Conservation (phyloP, 1,140 invertebrate species). For the Tenebrio molitor region DNA sequence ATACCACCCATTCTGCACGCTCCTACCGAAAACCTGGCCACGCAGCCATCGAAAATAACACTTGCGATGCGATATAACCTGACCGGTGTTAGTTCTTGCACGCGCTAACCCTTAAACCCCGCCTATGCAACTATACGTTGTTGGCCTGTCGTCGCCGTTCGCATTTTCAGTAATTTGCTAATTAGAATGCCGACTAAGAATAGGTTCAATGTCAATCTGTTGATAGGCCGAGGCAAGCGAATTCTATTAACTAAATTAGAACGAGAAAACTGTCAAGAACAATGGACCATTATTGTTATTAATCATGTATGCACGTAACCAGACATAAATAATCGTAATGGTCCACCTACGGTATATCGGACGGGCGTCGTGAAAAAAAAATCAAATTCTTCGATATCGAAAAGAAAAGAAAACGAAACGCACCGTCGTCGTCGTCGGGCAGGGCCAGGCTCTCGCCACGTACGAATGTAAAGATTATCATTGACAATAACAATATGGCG, state of each 20-base stretch:
- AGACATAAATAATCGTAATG: neutral
- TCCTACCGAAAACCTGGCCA: slow-evolving; percentile 2
- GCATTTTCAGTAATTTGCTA: neutral
- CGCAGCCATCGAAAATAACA: slow-evolving; percentile 13
- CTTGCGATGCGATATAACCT: too few species aligned
- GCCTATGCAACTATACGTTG: too few species aligned
- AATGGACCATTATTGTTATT: slow-evolving; percentile 1
- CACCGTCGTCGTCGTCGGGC: too few species aligned
- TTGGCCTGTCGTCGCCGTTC: too few species aligned
- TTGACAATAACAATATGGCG: slow-evolving; percentile 46
- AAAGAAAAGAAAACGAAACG: too few species aligned
- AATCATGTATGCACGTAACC: neutral
- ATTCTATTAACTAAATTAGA: slow-evolving; percentile 17
- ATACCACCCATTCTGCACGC: slow-evolving; percentile 32
- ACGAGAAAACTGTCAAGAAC: neutral
- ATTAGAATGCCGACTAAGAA: neutral
- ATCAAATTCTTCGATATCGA: neutral
- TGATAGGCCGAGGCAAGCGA: neutral
- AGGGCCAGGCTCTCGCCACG: neutral
- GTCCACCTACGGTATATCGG: neutral
- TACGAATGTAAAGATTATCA: slow-evolving; percentile 32
- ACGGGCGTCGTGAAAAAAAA: neutral
- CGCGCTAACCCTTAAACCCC: neutral
- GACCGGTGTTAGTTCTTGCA: slow-evolving; percentile 3
- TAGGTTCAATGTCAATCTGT: slow-evolving; percentile 12